Conservation (phyloP, 1,140 invertebrate genomes). For the Trachymyrmex cornetzi region DNA sequence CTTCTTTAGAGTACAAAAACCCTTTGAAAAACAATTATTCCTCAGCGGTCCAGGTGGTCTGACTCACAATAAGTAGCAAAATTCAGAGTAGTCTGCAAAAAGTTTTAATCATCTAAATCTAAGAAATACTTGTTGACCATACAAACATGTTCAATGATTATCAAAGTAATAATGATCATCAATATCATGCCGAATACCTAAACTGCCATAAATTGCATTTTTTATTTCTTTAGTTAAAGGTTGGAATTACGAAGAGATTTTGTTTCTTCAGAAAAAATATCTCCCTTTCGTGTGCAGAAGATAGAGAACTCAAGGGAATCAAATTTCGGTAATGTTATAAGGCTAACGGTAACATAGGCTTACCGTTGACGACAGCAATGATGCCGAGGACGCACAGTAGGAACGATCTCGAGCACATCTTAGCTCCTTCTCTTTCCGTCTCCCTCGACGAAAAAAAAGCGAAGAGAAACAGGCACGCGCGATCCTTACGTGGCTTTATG, state of each 20-base stretch:
- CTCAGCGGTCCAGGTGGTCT: too few species aligned
- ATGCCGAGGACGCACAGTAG: constrained; percentile 79
- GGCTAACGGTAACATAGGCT: constrained; percentile 64
- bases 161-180: not conserved
- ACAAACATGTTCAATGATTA: not conserved
- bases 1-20: too few species aligned
- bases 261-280: not conserved
- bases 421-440: constrained; percentile 49
- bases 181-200: not conserved
- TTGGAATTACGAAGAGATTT: not conserved
- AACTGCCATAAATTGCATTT: not conserved
- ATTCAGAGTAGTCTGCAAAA: too few species aligned
- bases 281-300: not conserved
- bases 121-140: not conserved
- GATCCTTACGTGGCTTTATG: constrained; percentile 64
- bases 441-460: constrained; percentile 28
- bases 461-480: constrained; percentile 52
- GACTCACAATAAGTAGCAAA: too few species aligned
- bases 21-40: too few species aligned
- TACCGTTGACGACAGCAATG: constrained; percentile 80
- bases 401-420: constrained; percentile 80
- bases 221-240: not conserved
- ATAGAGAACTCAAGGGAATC: not conserved
- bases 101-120: not conserved
- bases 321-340: not conserved